Evolutionary conservation across 2,797 vertebrate genomes (phyloP).

Genomic region (Mormyrus hasselquistii): DNA sequence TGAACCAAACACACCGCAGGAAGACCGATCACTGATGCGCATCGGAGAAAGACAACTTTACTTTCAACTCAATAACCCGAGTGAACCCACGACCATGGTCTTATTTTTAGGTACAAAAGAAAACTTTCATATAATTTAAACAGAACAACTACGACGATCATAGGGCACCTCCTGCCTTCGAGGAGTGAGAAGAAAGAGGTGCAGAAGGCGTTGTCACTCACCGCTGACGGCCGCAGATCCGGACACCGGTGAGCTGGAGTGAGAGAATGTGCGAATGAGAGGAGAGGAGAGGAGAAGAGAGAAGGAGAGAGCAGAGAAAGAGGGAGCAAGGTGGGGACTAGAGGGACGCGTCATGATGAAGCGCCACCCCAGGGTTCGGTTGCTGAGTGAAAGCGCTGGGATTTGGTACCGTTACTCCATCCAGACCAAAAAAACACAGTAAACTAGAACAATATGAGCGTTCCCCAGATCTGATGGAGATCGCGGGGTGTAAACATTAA

Average conservation of each 20-base stretch:
- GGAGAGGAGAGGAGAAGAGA: slow-evolving; percentile 25
- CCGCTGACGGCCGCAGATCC: slow-evolving; percentile 18
- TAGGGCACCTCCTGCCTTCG: not conserved
- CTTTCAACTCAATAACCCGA: not conserved
- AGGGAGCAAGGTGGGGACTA: slow-evolving; percentile 27
- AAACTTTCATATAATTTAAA: not conserved
- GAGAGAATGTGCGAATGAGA: slow-evolving; percentile 21
- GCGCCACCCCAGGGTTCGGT: slow-evolving; percentile 18
- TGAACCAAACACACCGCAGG: not conserved
- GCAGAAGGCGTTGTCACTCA: slow-evolving; percentile 20
- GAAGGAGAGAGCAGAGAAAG: slow-evolving; percentile 27
- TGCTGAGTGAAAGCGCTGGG: not conserved
- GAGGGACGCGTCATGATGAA: slow-evolving; percentile 27
- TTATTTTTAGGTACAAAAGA: not conserved
- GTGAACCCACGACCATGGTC: not conserved
- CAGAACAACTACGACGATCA: not conserved
- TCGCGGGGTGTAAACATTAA: slow-evolving; percentile 28
- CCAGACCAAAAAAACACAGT: not conserved
- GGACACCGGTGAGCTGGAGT: slow-evolving; percentile 11
- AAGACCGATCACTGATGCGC: not conserved
- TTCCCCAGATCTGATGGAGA: not conserved
- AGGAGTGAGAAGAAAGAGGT: not conserved
- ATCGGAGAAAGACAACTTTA: not conserved
- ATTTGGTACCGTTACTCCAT: not conserved
- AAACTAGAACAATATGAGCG: not conserved